Evolutionary conservation across 2,888 invertebrate species (phyloP).

Genomic region (Xestobium rufovillosum): DNA sequence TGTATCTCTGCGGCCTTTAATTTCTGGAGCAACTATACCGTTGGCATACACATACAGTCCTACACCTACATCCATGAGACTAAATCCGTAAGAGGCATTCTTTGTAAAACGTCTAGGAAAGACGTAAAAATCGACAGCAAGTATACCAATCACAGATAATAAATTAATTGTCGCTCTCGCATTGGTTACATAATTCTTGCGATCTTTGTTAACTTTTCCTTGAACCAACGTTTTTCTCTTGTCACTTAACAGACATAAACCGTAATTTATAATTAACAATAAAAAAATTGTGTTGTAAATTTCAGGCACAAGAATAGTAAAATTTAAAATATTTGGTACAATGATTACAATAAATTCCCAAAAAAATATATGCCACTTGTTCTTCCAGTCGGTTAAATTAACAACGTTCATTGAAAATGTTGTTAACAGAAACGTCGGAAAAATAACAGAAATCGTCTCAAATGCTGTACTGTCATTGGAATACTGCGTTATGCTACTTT

Average conservation of each 20-base stretch:
- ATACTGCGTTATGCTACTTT: no score
- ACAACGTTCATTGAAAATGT: no score
- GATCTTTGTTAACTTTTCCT: slow-evolving; percentile 4
- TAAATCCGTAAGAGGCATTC: slow-evolving; percentile 76
- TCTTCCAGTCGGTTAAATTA: slow-evolving; percentile 16
- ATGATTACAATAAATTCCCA: slow-evolving; percentile 52
- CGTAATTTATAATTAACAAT: no score
- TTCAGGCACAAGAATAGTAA: slow-evolving; percentile 39
- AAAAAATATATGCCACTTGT: slow-evolving; percentile 32
- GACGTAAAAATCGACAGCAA: slow-evolving; percentile 87
- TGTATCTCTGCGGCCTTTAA: slow-evolving; percentile 33
- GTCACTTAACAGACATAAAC: no score
- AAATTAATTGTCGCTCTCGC: slow-evolving; percentile 64
- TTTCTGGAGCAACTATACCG: slow-evolving; percentile 63
- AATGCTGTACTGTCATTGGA: slow-evolving; percentile 48
- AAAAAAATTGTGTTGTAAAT: slow-evolving; percentile 25
- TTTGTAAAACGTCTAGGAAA: slow-evolving; percentile 86
- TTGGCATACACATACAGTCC: slow-evolving; percentile 79
- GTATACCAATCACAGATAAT: slow-evolving; percentile 71
- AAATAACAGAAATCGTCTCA: slow-evolving; percentile 43
- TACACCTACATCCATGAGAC: slow-evolving; percentile 94
- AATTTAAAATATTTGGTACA: slow-evolving; percentile 48
- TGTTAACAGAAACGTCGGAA: slow-evolving; percentile 34
- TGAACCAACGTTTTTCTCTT: no score
- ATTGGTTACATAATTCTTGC: slow-evolving; percentile 55